These are phyloP conservation scores for Hirtodrosophila duncani DNA, from an alignment of 2,888 invertebrate species.

Conservation along the genomic window DNA sequence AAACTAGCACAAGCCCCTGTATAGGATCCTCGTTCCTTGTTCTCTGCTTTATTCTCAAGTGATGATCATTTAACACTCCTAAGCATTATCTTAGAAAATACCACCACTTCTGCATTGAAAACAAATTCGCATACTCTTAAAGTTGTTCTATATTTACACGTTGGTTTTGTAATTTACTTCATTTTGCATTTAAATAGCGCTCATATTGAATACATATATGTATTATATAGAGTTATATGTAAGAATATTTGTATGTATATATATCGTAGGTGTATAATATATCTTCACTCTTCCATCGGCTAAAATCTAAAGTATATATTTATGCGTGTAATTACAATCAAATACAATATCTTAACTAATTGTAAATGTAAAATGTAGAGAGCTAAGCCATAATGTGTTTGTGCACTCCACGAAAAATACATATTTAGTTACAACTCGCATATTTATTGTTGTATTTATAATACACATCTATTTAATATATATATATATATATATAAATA, in stretches of 20 bases:
- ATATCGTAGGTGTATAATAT: constrained; percentile 43
- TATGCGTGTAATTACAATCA: constrained; percentile 27
- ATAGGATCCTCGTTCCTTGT: no score
- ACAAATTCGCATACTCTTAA: constrained; percentile 39
- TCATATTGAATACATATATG: constrained; percentile 50
- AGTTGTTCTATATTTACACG: constrained; percentile 2
- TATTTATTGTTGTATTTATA: constrained; percentile 29
- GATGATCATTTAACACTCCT: no score
- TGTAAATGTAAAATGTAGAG: constrained; percentile 37
- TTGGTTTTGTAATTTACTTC: constrained; percentile 28
- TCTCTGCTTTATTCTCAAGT: no score
- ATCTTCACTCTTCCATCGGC: constrained; percentile 9
- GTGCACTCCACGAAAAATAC: constrained; percentile 19
- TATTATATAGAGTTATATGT: constrained; percentile 17
- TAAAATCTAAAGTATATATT: no score
- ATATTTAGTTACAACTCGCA: constrained; percentile 12
- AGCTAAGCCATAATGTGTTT: constrained; percentile 27
- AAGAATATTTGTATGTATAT: constrained; percentile 4
- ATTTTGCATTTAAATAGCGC: constrained; percentile 29
- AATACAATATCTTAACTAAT: constrained; percentile 47
- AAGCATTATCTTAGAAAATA: constrained; percentile 16
- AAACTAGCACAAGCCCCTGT: no score
- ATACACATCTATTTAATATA: constrained; percentile 48
- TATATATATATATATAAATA: constrained; percentile 25
- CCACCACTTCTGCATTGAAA: constrained; percentile 32